phyloP scores from a whole-genome alignment of 2,113 vertebrate species.

The Okapia johnstoni region DNA sequence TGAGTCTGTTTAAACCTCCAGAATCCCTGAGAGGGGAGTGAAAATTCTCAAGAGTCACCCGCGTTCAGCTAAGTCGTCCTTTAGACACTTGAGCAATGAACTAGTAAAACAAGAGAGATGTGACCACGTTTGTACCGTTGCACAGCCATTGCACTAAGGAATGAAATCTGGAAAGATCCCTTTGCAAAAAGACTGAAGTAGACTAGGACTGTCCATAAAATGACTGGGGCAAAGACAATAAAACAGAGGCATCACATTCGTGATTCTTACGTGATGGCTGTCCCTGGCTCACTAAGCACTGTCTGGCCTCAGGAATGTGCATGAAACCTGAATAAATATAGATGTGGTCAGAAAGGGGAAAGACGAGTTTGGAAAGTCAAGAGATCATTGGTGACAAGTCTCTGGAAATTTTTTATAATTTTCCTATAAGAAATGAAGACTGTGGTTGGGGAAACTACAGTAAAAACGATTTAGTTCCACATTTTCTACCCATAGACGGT shows the following conservation, averaged over 20 bases:
- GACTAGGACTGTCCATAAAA: neutral
- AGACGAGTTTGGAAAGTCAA: neutral
- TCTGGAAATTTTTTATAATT: neutral
- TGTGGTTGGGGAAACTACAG: neutral
- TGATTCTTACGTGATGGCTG: neutral
- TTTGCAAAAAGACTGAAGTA: neutral
- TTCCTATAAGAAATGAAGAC: neutral
- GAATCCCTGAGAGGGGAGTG: neutral
- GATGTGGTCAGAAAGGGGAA: neutral
- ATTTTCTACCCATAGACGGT: neutral
- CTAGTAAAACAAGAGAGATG: neutral
- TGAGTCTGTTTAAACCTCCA: neutral
- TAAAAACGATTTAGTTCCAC: neutral
- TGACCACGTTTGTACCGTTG: neutral
- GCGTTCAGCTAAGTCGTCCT: neutral
- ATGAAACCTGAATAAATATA: neutral
- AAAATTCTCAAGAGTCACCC: neutral
- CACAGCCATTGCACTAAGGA: neutral
- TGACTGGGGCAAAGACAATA: accelerated
- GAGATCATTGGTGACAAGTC: neutral
- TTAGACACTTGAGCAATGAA: neutral
- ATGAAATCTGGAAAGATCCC: neutral
- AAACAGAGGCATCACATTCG: accelerated
- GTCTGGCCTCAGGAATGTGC: neutral
- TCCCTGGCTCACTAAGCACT: neutral